Evolutionary conservation across 2,113 vertebrate genomes (phyloP).

Genomic region (Dasyornis broadbenti): DNA sequence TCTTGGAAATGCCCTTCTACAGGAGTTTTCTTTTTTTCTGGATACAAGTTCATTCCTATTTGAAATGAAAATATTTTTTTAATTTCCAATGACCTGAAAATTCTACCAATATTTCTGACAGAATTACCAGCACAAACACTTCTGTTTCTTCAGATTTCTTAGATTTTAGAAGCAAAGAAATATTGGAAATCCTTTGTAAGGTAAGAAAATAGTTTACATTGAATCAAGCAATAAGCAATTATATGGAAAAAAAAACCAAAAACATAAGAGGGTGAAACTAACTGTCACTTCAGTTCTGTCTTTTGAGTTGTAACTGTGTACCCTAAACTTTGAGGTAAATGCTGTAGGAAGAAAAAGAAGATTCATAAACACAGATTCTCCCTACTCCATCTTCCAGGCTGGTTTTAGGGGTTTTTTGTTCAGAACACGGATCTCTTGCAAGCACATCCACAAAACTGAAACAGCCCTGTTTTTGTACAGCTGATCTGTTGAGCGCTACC

Average conservation of each 20-base stretch:
- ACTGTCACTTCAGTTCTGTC: neutral
- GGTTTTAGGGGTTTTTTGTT: neutral
- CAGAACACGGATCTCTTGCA: neutral
- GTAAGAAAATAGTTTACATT: neutral
- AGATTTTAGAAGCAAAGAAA: neutral
- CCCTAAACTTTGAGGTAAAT: neutral
- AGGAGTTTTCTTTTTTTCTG: neutral
- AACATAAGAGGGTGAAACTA: neutral
- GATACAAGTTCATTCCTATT: neutral
- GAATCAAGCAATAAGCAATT: neutral
- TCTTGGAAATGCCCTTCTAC: neutral
- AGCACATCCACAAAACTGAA: neutral
- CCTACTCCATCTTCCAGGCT: neutral
- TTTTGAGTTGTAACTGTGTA: neutral
- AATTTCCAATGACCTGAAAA: neutral
- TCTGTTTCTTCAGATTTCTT: neutral
- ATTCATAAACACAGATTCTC: neutral
- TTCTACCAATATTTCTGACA: neutral
- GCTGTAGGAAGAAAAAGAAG: neutral
- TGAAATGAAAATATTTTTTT: neutral
- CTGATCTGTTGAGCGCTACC: neutral
- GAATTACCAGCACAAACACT: neutral
- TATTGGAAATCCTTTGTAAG: neutral
- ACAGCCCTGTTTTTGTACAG: neutral
- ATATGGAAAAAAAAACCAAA: neutral